phyloP scores from a whole-genome alignment of 2,113 vertebrate species.

The Gnathonemus echidnorhynchus region DNA sequence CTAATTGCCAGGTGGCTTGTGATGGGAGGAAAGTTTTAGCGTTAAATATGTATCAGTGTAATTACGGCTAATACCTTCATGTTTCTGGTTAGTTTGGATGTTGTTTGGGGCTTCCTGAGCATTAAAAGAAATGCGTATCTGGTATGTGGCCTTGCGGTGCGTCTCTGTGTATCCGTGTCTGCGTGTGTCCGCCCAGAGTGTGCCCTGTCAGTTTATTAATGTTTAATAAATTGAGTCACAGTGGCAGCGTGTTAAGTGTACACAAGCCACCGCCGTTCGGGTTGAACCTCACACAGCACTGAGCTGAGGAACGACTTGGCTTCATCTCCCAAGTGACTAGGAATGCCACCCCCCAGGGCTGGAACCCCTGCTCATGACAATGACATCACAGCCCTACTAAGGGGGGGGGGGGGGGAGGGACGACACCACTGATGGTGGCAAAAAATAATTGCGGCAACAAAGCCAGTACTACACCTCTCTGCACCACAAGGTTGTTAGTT shows the following conservation, averaged over 20 bases:
- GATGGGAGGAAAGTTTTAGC: neutral
- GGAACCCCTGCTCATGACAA: neutral
- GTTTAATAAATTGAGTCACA: neutral
- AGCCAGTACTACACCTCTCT: neutral
- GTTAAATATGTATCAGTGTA: neutral
- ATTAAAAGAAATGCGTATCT: neutral
- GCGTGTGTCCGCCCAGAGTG: neutral
- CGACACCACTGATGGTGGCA: neutral
- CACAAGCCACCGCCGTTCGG: neutral
- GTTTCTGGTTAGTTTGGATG: neutral
- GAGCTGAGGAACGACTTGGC: neutral
- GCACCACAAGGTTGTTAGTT: neutral
- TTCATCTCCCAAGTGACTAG: neutral
- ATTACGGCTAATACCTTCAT: neutral
- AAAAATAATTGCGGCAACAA: neutral
- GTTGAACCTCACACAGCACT: neutral
- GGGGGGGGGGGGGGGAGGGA: neutral
- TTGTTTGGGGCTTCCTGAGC: neutral
- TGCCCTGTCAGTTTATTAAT: neutral
- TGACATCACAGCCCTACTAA: neutral
- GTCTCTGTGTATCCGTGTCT: neutral
- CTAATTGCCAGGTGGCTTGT: neutral
- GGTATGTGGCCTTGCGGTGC: neutral
- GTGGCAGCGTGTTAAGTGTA: neutral
- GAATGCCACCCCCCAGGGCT: neutral